These are phyloP conservation scores for Oscheius sp. DNA, from an alignment of 1,140 invertebrate genomes.

Conservation along the genomic window DNA sequence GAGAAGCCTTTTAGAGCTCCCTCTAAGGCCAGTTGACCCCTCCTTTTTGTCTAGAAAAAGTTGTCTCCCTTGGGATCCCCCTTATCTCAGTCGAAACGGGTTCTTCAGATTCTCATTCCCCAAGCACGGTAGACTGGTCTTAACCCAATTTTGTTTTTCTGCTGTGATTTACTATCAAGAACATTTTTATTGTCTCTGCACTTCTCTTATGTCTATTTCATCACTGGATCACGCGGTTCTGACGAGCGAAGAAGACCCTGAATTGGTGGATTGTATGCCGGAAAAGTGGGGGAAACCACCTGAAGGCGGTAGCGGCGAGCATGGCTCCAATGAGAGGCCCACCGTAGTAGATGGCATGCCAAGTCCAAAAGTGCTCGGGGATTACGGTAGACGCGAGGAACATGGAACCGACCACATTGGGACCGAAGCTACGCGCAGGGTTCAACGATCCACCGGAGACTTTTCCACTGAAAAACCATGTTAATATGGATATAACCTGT, in stretches of 20 bases:
- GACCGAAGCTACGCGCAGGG: conserved; percentile 62
- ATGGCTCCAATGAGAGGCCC: conserved; percentile 56
- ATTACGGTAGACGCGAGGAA: conserved; percentile 3
- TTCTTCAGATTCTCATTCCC: too few species aligned
- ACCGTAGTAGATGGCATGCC: conserved; percentile 62
- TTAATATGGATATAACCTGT: neutral
- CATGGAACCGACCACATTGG: conserved; percentile 50
- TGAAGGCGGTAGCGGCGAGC: conserved; percentile 40
- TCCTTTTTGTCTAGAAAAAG: too few species aligned
- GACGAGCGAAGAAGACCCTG: conserved; percentile 33
- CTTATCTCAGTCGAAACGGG: too few species aligned
- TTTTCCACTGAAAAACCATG: neutral
- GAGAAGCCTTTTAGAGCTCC: too few species aligned
- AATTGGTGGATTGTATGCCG: neutral
- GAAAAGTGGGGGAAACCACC: neutral
- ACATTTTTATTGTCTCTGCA: too few species aligned
- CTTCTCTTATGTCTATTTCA: too few species aligned
- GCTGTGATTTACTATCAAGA: too few species aligned
- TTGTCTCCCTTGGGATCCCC: too few species aligned
- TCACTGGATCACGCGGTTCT: too few species aligned
- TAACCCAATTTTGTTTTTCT: too few species aligned
- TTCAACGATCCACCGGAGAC: conserved; percentile 63
- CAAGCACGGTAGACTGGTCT: too few species aligned
- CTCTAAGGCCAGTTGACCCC: too few species aligned
- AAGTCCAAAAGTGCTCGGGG: conserved; percentile 44